Conservation (phyloP, 2,113 vertebrate genomes). For the Eulemur macaco region DNA sequence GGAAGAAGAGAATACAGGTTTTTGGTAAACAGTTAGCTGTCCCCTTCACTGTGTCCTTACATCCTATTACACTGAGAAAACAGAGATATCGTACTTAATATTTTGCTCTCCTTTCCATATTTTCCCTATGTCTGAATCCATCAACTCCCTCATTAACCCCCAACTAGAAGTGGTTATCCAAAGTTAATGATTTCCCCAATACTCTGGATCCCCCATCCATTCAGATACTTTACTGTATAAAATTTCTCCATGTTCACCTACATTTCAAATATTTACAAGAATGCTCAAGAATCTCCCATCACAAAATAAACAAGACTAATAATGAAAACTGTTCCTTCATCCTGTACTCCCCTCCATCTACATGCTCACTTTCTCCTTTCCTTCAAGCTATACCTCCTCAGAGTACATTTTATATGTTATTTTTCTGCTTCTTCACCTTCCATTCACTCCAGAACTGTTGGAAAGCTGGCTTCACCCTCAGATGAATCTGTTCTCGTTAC, state of each 20-base stretch:
- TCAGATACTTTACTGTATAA: background rate
- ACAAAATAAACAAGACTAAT: background rate
- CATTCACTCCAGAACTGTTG: background rate
- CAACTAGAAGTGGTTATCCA: background rate
- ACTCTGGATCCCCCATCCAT: background rate
- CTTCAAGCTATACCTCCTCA: background rate
- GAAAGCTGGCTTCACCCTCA: background rate
- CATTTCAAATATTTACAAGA: constrained; percentile 8
- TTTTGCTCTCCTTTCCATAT: background rate
- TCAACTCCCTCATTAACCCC: background rate
- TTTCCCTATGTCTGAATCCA: background rate
- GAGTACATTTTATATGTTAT: background rate
- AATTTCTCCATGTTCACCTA: background rate
- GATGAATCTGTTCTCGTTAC: background rate
- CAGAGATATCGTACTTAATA: background rate
- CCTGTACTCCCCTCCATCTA: too few species aligned
- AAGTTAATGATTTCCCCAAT: background rate
- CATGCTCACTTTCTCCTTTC: background rate
- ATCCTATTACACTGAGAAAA: background rate
- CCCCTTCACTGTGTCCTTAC: background rate
- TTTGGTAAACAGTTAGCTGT: background rate
- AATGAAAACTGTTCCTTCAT: background rate
- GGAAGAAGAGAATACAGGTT: background rate
- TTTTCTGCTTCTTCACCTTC: background rate
- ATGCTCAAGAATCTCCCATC: background rate